A percentile compares a stretch with the other conserved stretches of the same genome.
These are phyloP conservation scores for Podilymbus podiceps DNA, from an alignment of 2,113 vertebrate species.

Conservation along the genomic window DNA sequence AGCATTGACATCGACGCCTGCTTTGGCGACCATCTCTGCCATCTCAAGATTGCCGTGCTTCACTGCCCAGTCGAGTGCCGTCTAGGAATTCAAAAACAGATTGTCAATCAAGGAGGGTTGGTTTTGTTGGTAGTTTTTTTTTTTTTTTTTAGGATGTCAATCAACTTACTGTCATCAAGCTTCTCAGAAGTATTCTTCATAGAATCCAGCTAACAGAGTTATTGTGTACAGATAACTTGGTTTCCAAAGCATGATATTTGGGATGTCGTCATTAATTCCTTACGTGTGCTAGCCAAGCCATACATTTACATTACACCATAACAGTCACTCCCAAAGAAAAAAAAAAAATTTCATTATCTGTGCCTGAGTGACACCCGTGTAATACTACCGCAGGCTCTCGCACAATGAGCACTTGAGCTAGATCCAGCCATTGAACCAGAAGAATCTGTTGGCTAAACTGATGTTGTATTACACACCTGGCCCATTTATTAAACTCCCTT, in stretches of 20 bases:
- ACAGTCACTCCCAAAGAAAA: neutral
- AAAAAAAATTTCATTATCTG: constrained; percentile 45
- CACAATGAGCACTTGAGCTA: constrained; percentile 47
- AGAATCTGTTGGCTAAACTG: constrained; percentile 52
- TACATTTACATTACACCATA: neutral
- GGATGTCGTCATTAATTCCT: constrained; percentile 19
- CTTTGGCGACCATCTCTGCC: constrained; percentile 76
- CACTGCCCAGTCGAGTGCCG: constrained; percentile 75
- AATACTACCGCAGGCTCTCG: constrained; percentile 30
- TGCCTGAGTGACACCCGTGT: constrained; percentile 23
- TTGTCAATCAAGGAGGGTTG: constrained; percentile 64
- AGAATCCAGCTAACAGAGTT: constrained; percentile 33
- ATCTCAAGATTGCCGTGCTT: constrained; percentile 67
- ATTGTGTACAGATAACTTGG: constrained; percentile 6
- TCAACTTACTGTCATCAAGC: constrained; percentile 59
- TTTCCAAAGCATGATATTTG: constrained; percentile 25
- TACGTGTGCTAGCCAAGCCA: neutral
- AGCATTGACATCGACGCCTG: constrained; percentile 78
- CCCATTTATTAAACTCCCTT: constrained; percentile 16
- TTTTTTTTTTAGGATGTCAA: constrained; percentile 41
- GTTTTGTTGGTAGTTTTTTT: neutral
- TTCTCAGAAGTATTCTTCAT: constrained; percentile 35
- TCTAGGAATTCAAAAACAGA: constrained; percentile 69
- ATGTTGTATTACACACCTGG: constrained; percentile 40
- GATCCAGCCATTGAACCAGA: constrained; percentile 57